Conservation (phyloP, 2,113 vertebrate genomes). For the Caloenas nicobarica region DNA sequence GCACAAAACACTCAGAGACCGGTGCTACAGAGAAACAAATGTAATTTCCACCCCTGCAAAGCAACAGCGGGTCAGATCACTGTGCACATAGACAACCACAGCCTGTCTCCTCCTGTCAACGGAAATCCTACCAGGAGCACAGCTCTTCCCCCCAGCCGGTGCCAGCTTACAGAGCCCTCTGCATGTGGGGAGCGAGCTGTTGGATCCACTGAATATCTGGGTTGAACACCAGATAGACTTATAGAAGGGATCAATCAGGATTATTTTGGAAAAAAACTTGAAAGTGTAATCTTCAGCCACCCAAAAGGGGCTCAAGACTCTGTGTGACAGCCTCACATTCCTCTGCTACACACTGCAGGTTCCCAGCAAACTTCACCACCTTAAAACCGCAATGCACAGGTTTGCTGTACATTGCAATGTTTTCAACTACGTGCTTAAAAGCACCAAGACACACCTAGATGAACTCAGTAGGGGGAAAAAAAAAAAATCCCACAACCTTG, state of each 20-base stretch:
- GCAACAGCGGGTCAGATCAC: not conserved
- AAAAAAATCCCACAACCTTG: not conserved
- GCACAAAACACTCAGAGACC: not conserved
- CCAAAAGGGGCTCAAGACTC: not conserved
- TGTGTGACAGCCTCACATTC: not conserved
- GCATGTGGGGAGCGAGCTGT: not conserved
- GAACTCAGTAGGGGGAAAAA: not conserved
- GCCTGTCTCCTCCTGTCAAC: not conserved
- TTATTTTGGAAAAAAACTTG: not conserved
- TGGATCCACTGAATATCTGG: not conserved
- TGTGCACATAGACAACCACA: not conserved
- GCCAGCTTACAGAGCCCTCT: not conserved
- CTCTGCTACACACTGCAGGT: not conserved
- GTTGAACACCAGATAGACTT: accelerated
- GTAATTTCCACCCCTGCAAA: not conserved
- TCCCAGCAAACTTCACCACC: not conserved
- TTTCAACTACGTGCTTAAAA: not conserved
- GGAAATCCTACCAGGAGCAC: not conserved
- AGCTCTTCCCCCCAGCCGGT: not conserved
- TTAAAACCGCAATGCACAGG: not conserved
- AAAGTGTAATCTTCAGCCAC: not conserved
- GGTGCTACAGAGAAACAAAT: not conserved
- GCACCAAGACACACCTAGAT: not conserved
- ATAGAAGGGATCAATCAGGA: not conserved
- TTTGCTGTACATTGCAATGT: not conserved